Base-by-base conservation (phyloP, 2,888 invertebrate genomes). In the Vandiemenella viatica region DNA sequence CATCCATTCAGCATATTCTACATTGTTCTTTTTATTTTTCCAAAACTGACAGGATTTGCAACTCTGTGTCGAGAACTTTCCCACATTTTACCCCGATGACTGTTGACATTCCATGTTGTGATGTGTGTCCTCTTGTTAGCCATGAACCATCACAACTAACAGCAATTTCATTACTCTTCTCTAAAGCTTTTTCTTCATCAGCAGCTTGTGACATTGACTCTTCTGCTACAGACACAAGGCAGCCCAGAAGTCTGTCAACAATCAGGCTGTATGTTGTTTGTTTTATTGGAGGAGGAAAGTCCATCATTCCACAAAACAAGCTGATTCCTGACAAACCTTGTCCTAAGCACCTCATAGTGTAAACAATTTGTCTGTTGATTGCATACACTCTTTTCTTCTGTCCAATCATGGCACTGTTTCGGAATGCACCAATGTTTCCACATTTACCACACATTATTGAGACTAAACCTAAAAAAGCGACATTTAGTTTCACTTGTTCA, bases 1-100 rank as follows among this genome's bases (percentile, higher is more conserved):
- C 21, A 44, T 10, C 48, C 53, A 55, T 26, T 53, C 43, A 6
- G 43, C 46, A 45, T 50, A 57, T 23, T 52, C 52, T 43, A 50
- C 52, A 38, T 26, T 38, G 22, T 38, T 7, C n/a, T 15, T 19
- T 38, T 22, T 45, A 15, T 37, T 10, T 13, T 38, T 13, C 5
- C 38, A 3, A 16, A 38, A 38, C 38, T 38, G 38, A 38, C 13
- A 3, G 10, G 38, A 38, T 15, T 10, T 4, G 5, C 8, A 38
- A 13, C 1, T 38, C n/a, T 3, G 16, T 15, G 15, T 1, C 32
- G 15, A 48, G 7, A 32, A 48, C 43, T 3, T 48, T 48, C 3
- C 48, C 43, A 15, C 43, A 26, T 4, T 20, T 41, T 15, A 15
- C 37, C 2, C 42, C 47, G 5, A 43, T 47, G 3, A 43, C 42